phyloP scores from a whole-genome alignment of 1,140 invertebrate genomes.

The Araneus ventricosus region DNA sequence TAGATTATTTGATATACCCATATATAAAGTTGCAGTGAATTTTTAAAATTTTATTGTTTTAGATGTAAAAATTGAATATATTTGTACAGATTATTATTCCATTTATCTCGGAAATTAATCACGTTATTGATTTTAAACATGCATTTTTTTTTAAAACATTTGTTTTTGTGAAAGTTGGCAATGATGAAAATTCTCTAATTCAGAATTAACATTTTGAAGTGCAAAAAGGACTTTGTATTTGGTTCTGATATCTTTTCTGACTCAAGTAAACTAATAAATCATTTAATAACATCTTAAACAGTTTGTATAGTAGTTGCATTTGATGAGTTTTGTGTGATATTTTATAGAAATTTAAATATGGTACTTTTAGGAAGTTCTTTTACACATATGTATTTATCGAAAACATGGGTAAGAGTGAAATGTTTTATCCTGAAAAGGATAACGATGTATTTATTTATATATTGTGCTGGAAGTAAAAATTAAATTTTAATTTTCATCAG shows the following conservation, averaged over 20 bases:
- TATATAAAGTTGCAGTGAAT: constrained; percentile 2
- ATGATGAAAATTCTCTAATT: neutral
- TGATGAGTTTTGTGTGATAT: no score
- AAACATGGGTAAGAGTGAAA: no score
- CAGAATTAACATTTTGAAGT: neutral
- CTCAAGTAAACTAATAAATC: no score
- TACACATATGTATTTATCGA: no score
- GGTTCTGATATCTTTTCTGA: neutral
- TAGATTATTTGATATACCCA: neutral
- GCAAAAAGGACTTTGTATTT: neutral
- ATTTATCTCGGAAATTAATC: neutral
- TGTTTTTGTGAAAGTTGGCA: neutral
- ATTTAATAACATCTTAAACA: no score
- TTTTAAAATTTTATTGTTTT: constrained; percentile 33
- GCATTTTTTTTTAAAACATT: neutral
- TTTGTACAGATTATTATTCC: neutral
- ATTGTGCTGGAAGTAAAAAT: no score
- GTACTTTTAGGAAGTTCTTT: no score
- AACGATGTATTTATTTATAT: no score
- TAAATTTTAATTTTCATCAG: no score
- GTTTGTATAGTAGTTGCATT: no score
- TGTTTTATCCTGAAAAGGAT: no score
- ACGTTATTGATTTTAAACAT: neutral
- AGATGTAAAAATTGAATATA: constrained; percentile 31
- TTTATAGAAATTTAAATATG: no score